Conservation (phyloP, 1,140 invertebrate genomes). For the Zaprionus ghesquierei region DNA sequence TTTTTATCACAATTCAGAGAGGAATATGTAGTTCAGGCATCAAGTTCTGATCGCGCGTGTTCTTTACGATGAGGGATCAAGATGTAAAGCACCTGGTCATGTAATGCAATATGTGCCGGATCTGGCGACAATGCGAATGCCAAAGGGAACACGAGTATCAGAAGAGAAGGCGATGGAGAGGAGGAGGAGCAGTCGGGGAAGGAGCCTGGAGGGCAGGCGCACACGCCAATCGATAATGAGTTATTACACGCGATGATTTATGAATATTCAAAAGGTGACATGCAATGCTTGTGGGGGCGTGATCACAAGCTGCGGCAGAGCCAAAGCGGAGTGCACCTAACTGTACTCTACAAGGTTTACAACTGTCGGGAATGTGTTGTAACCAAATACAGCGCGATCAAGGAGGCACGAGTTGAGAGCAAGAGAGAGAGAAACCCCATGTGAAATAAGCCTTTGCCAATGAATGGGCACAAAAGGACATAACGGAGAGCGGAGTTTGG, state of each 20-base stretch:
- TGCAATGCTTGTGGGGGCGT: constrained; percentile 42
- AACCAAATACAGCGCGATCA: constrained; percentile 47
- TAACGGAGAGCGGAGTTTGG: constrained; percentile 30
- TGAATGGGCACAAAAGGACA: constrained; percentile 6
- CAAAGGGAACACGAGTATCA: background rate
- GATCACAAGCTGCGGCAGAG: background rate
- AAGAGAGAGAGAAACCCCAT: background rate
- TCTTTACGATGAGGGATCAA: background rate
- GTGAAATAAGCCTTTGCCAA: constrained; percentile 45
- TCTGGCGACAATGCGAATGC: constrained; percentile 13
- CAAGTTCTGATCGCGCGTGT: background rate
- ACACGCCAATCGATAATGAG: constrained; percentile 41
- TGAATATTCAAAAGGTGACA: constrained; percentile 73
- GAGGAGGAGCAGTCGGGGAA: background rate
- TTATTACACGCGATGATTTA: constrained; percentile 71
- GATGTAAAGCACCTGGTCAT: constrained; percentile 24
- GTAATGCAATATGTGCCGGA: constrained; percentile 51
- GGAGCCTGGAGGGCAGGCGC: constrained; percentile 34
- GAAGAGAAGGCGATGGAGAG: background rate
- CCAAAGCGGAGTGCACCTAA: constrained; percentile 8
- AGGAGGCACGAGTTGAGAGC: constrained; percentile 18
- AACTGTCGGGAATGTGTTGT: constrained; percentile 24
- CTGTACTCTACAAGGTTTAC: constrained; percentile 23
- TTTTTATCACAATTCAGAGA: no score
- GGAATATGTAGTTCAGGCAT: no score